These are phyloP conservation scores for Diabrotica balteata DNA, from an alignment of 2,888 invertebrate species.

Conservation along the genomic window DNA sequence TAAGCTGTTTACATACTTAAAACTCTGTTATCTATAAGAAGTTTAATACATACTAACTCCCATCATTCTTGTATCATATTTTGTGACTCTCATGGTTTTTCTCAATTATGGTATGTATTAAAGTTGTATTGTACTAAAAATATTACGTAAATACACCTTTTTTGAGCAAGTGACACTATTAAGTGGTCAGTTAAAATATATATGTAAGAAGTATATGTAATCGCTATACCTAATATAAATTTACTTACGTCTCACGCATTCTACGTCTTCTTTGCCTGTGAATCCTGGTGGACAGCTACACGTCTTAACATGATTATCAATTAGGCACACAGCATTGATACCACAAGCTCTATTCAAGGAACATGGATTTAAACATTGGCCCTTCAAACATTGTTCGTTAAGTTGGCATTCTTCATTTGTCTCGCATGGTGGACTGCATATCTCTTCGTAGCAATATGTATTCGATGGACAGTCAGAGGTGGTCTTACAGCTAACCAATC, in stretches of 20 bases:
- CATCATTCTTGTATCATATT: too few relatives aligned
- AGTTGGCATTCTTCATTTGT: slow-evolving; percentile 80
- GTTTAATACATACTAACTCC: too few relatives aligned
- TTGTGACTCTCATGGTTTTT: too few relatives aligned
- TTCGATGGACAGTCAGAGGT: slow-evolving; percentile 79
- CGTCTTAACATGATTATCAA: slow-evolving; percentile 75
- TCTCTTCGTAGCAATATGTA: slow-evolving; percentile 81
- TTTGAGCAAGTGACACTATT: too few relatives aligned
- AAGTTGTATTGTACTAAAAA: too few relatives aligned
- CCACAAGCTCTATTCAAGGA: slow-evolving; percentile 79
- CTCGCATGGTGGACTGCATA: slow-evolving; percentile 83
- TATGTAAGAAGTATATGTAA: too few relatives aligned
- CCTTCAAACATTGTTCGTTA: slow-evolving; percentile 80
- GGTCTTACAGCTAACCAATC: slow-evolving; percentile 74
- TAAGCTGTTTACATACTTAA: too few relatives aligned
- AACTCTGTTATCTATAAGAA: too few relatives aligned
- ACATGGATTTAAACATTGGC: slow-evolving; percentile 85
- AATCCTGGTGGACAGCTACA: slow-evolving; percentile 87
- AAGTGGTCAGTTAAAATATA: too few relatives aligned
- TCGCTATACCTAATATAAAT: too few relatives aligned
- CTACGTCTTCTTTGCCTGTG: slow-evolving; percentile 82
- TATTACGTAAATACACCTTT: too few relatives aligned
- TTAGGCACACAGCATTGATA: slow-evolving; percentile 80
- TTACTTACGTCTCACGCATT: slow-evolving; percentile 81
- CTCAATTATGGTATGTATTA: too few relatives aligned